These are phyloP conservation scores for Acyrthosiphon pisum DNA, from an alignment of 1,140 invertebrate species.

Conservation along the genomic window DNA sequence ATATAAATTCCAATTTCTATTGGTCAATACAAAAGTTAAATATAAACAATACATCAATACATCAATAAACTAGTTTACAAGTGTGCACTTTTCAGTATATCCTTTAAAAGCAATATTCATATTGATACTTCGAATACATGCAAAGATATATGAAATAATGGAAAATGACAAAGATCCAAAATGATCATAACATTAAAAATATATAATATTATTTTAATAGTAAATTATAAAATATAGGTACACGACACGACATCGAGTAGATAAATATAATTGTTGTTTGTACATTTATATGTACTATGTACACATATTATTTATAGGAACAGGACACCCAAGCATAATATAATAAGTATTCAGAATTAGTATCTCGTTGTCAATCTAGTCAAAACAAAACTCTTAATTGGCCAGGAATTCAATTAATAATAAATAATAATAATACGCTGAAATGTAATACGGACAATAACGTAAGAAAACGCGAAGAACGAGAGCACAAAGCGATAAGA, in stretches of 20 bases:
- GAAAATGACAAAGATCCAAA: background rate
- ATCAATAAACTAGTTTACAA: conserved; percentile 7
- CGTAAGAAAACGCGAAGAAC: background rate
- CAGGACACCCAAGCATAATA: background rate
- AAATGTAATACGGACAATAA: background rate
- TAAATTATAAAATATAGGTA: background rate
- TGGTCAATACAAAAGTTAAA: conserved; percentile 45
- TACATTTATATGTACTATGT: background rate
- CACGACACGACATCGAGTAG: background rate
- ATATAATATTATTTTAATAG: background rate
- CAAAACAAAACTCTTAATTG: background rate
- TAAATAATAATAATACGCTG: too few species aligned
- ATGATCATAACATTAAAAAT: background rate
- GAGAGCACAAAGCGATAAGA: background rate
- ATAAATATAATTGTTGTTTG: background rate
- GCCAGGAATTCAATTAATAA: background rate
- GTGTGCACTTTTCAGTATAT: background rate
- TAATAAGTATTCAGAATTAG: background rate
- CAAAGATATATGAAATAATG: background rate
- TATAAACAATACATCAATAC: background rate
- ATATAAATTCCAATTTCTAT: conserved; percentile 22
- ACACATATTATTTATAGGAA: conserved; percentile 12
- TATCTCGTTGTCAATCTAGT: background rate
- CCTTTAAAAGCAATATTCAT: background rate
- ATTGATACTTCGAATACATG: background rate